Evolutionary conservation across 1,140 invertebrate genomes (phyloP), one percentile per base, ranked within the genome.

Genomic region (Ladona fulva): DNA sequence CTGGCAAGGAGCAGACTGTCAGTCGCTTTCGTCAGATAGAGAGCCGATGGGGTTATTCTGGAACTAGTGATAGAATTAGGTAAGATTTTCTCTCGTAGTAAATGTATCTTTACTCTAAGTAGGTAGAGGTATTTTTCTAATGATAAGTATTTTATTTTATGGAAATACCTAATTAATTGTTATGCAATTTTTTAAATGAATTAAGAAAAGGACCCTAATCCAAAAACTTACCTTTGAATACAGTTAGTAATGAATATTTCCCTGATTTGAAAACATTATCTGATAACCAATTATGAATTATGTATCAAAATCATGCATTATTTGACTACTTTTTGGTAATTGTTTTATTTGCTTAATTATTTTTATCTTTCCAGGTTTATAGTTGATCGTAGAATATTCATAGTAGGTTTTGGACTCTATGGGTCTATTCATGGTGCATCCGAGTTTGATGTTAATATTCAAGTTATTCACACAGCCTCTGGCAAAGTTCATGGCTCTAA

Each of bases 351-450:
- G n/a, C n/a, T 77, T 42, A 25, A 79, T 74, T 77, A 79, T 37
- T 12, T 66, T 5, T 66, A 19, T 66, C 3, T 66, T 82, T 87
- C 74, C 81, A 93, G 94, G 81, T 96, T 97, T 84, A 91, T 89
- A 76, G 93, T 94, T 0, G 94, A 96, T 84, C 87, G 91, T 80
- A 88, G 91, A 79, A 95, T 97, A 80, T 95, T 92, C 86, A 89
- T 97, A 10, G 92, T 95, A 74, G 95, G 94, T 8, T 96, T 96
- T 85, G 94, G 95, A 77, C 86, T 96, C 59, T 96, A 95, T 86
- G 95, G 95, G 22, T 95, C 93, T 74, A 93, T 94, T 80, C 92
- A 94, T 84, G 93, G 92, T 12, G 90, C 93, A 5, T 90, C 91
- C 5, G 94, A 95, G 83, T 96, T 96, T 84, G 88, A 91, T 82